Conservation (phyloP, 2,888 invertebrate genomes). For the Drosophila melanosoma region DNA sequence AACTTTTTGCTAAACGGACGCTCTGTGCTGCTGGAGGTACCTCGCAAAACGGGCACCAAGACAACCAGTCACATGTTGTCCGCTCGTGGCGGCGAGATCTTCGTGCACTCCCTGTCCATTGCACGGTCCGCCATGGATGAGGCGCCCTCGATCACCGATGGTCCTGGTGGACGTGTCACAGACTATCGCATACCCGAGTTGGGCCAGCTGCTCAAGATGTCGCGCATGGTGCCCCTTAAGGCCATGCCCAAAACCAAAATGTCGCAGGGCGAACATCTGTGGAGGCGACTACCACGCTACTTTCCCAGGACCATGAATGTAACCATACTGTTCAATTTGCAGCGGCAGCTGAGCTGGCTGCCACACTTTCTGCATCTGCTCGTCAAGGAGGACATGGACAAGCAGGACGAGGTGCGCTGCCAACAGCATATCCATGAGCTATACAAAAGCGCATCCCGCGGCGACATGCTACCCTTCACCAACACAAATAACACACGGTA, state of each 20-base stretch:
- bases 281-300: conserved; percentile 91
- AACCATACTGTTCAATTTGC: conserved; percentile 93
- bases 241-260: conserved; percentile 83
- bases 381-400: conserved; percentile 92
- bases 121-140: conserved; percentile 95
- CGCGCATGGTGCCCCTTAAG: conserved; percentile 91
- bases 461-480: conserved; percentile 91
- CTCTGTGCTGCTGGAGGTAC: conserved; percentile 96
- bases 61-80: conserved; percentile 96
- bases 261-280: conserved; percentile 89
- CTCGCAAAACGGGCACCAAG: conserved; percentile 92
- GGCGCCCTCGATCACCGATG: conserved; percentile 97
- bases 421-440: conserved; percentile 93
- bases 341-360: conserved; percentile 92
- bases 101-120: conserved; percentile 95
- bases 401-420: conserved; percentile 94
- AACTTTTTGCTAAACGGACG: conserved; percentile 98
- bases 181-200: conserved; percentile 95
- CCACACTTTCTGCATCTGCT: conserved; percentile 92
- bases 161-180: conserved; percentile 96
- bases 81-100: conserved; percentile 97
- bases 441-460: conserved; percentile 92
- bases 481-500: conserved; percentile 86
- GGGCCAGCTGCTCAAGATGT: conserved; percentile 94
- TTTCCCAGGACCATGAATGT: conserved; percentile 96